Conservation (phyloP, 2,113 vertebrate species). For the Cottus gobio region DNA sequence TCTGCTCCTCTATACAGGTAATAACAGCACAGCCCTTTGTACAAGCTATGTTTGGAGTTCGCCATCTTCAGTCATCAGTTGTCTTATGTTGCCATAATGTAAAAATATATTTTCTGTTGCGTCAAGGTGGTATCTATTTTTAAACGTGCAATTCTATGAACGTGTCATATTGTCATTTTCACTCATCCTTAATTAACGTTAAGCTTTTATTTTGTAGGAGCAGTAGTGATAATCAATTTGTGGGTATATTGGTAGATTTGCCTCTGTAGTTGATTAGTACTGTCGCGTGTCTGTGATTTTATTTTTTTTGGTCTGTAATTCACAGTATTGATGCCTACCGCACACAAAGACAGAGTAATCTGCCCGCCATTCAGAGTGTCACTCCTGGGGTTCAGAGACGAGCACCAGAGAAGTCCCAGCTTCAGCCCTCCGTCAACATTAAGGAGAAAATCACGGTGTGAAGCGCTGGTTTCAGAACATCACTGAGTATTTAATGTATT, state of each 20-base stretch:
- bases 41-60: neutral
- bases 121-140: neutral
- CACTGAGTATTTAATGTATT: too few species aligned
- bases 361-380: constrained; percentile 46
- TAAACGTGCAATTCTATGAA: neutral
- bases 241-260: neutral
- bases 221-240: neutral
- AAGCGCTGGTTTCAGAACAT: neutral
- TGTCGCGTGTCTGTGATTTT: neutral
- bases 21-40: neutral
- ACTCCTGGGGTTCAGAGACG: constrained; percentile 58
- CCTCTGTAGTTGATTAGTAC: neutral
- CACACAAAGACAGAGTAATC: constrained; percentile 72
- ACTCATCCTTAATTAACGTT: neutral
- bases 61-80: neutral
- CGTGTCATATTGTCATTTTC: neutral
- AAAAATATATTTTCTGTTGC: neutral
- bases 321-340: constrained; percentile 83
- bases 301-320: neutral
- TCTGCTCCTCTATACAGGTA: constrained; percentile 83
- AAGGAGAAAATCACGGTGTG: constrained; percentile 80
- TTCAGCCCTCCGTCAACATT: constrained; percentile 54
- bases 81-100: neutral
- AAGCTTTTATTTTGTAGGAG: neutral
- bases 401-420: constrained; percentile 39